These are phyloP conservation scores for Orthosia gracilis DNA, from an alignment of 2,888 invertebrate genomes.

Conservation along the genomic window DNA sequence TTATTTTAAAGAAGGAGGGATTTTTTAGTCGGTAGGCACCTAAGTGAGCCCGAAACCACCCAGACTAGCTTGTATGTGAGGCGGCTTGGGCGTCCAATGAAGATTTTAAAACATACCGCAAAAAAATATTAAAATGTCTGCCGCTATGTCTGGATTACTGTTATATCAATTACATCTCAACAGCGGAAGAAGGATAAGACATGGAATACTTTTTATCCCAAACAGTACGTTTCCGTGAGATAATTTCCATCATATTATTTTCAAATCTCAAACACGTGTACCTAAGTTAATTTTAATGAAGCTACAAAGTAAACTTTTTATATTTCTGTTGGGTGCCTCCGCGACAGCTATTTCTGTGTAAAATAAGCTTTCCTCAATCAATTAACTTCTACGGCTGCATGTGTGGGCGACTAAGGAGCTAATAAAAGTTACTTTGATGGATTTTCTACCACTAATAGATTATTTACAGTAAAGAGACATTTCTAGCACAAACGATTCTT, in stretches of 20 bases:
- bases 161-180: too few species aligned
- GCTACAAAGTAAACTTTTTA: constrained; percentile 7
- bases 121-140: too few species aligned
- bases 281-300: neutral
- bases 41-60: too few species aligned
- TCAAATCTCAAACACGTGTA: constrained; percentile 1
- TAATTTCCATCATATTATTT: neutral
- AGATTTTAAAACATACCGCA: too few species aligned
- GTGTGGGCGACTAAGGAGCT: neutral
- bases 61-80: too few species aligned
- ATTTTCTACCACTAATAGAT: neutral
- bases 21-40: too few species aligned
- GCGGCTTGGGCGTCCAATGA: too few species aligned
- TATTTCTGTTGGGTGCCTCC: neutral
- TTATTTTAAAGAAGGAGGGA: too few species aligned
- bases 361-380: constrained; percentile 1
- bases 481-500: neutral
- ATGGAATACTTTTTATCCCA: too few species aligned
- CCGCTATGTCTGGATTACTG: too few species aligned
- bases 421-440: neutral
- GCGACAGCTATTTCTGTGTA: neutral
- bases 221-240: too few species aligned
- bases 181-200: too few species aligned
- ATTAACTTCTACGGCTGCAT: neutral
- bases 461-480: neutral